Base-by-base conservation (phyloP, 1,140 invertebrate genomes). In the Ephestia elutella region DNA sequence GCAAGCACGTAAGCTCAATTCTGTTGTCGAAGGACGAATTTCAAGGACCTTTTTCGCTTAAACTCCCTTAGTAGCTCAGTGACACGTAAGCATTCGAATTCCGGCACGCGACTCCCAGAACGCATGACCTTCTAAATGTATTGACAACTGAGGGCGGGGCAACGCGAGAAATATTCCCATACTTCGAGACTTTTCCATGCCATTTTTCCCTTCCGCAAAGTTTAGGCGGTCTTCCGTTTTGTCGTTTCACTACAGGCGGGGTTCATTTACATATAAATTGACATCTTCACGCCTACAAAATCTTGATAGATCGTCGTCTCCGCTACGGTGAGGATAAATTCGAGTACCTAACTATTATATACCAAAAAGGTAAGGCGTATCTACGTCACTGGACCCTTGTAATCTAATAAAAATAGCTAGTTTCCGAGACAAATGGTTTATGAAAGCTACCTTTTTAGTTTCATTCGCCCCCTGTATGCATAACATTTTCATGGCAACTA, bases 11-110 rank as follows among this genome's bases (percentile, higher is more conserved):
- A 59, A 68, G 63, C 21, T 30, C 57, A 63, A 65, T 57, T 56
- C 35, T n/a, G 21, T 48, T 66, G 60, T 44, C 56, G 54, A 49
- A 59, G 56, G 55, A 56, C 62, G 61, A 55, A 57, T 71, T 73
- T 69, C 67, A 77, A 73, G 69, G 74, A 62, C 66, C 56, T 56
- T 64, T 55, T 58, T 57, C 18, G 35, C 56, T 18, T n/a, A 50
- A 55, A 18, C 18, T 53, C 53, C 50, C 38, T 32, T 28, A 32
- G 18, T 57, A 56, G 50, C 54, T 54, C 49, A 49, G 49, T 38
- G 54, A 58, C 66, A 65, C 59, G 57, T 67, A 59, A 57, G 57
- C 44, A 62, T 64, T 63, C 28, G 56, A 61, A 56, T 53, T 19
- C n/a, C 60, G 57, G 56, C 69, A 66, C 70, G 66, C 65, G 62